Evolutionary conservation across 2,113 vertebrate genomes (phyloP), one percentile per base, ranked within the genome.

Genomic region (Lutjanus erythropterus): DNA sequence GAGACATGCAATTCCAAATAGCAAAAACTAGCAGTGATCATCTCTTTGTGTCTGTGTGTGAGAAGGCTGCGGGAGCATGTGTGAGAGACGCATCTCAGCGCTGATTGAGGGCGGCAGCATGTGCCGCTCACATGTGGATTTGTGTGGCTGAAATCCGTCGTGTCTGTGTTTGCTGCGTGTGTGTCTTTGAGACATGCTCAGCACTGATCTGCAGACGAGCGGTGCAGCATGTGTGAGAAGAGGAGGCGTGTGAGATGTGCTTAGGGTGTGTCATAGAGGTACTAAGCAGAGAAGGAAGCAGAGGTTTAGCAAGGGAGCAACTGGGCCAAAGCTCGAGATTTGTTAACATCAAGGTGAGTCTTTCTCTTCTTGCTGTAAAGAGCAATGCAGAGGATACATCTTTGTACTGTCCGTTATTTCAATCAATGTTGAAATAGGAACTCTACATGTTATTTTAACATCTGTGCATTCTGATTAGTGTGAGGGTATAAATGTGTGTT

Each of bases 221-320:
- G 55, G 59, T 78, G 86, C 77, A 75, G 88, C 74, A 49, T 84
- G 80, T 82, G 80, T 37, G 52, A 84, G 61, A 15, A 41, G 70
- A 78, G 66, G 70, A 78, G 66, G 56, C 46, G 31, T 78, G 87
- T 71, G 29, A 62, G 79, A 72, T 85, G 65, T 85, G 71, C 78
- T 52, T 2, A 58, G 90, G 90, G 87, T 86, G 90, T 91, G 90
- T 88, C 86, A 16, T 71, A 75, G 85, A 80, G 68, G 65, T 72
- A 65, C 79, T 5, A 37, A 59, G 70, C 58, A 88, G 84, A 82
- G 76, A 75, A 50, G 66, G 74, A 71, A 3, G 50, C 41, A 81
- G 76, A 74, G 67, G 11, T 56, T 50, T 21, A 53, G 6, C 11
- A 2, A 59, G 35, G 68, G 70, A 58, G 70, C 61, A 19, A n/a